Base-by-base conservation (phyloP, 2,797 vertebrate species). In the Enteromius thamalakanensis region DNA sequence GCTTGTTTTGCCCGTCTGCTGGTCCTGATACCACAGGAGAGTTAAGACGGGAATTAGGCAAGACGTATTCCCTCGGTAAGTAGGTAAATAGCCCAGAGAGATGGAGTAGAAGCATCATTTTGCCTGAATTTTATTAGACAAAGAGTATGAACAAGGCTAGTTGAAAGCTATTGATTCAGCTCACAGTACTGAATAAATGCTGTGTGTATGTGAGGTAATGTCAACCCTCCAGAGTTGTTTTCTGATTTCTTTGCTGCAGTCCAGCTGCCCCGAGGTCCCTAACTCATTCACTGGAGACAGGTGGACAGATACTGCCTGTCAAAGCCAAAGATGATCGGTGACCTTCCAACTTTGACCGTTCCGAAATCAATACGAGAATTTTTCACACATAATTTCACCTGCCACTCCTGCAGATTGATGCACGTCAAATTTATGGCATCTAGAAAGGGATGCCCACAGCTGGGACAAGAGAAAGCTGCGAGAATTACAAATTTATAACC, bases 1-100 rank as follows among this genome's bases (percentile, higher is more conserved):
- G 76, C 77, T 85, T 88, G 85, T 84, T 87, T 79, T 84, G 81
- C 86, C 69, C 83, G 81, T 86, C 86, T 85, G 83, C 79, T 85
- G 76, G 37, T 82, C 64, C 84, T 72, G 75, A 77, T 82, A 74
- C 55, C 76, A 82, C 76, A 42, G 40, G 80, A 85, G 82, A 87
- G 80, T 80, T 79, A 81, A 87, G 75, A 79, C 85, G 15, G 67
- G 79, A 89, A 84, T 86, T 85, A 85, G 72, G 84, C 70, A 68
- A 85, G 75, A 87, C 65, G 17, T 84, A 69, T 84, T 80, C 76
- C 75, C 79, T 74, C 3, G 9, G 74, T 84, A 76, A 85, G 82
- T 86, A 82, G 76, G 82, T 82, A 86, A 86, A 85, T 79, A 86
- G 82, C 58, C 76, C 67, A 79, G 77, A 62, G 72, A 80, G 77